Evolutionary conservation across 2,113 vertebrate genomes (phyloP), one percentile per base, ranked within the genome.

Genomic region (Carassius carassius): DNA sequence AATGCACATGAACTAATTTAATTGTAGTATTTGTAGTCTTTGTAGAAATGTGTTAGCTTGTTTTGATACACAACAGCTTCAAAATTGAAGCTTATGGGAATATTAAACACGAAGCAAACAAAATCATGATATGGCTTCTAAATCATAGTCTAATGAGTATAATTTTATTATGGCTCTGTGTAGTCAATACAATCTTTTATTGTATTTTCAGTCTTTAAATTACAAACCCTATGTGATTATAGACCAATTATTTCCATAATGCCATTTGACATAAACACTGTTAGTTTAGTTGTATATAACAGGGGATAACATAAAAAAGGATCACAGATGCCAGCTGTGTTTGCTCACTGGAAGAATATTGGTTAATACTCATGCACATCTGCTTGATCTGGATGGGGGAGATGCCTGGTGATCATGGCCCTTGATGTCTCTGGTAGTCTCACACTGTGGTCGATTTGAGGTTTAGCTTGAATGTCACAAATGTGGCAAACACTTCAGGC

Each of bases 401-500:
- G 44, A 81, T 81, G 63, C 41, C 47, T 54, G 47, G 16, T 81
- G 79, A 51, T 70, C 29, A 10, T 35, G 44, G 79, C 25, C 60
- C 79, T 81, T 81, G 63, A 69, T 81, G 47, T 69, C 79, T 62
- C 44, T 21, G 29, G 79, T 69, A 44, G 23, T 69, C 79, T 51
- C 47, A 2, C 60, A 25, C 29, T 37, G 78, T 12, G 37, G n/a
- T 63, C 16, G 35, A 78, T 60, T 29, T 83, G 14, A 62, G 69
- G 79, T 67, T 60, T 19, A 29, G 14, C 60, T 80, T 80, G 63
- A 81, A 81, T 81, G 63, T 81, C 56, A 58, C 69, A 5, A 77
- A 35, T 62, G 78, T 76, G 78, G 35, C 76, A 44, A 70, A 62
- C 63, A 72, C 84, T 84, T 80, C 25, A 63, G 78, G 87, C 73